phyloP scores from a whole-genome alignment of 2,888 invertebrate species.

The Koerneria pararmatus region DNA sequence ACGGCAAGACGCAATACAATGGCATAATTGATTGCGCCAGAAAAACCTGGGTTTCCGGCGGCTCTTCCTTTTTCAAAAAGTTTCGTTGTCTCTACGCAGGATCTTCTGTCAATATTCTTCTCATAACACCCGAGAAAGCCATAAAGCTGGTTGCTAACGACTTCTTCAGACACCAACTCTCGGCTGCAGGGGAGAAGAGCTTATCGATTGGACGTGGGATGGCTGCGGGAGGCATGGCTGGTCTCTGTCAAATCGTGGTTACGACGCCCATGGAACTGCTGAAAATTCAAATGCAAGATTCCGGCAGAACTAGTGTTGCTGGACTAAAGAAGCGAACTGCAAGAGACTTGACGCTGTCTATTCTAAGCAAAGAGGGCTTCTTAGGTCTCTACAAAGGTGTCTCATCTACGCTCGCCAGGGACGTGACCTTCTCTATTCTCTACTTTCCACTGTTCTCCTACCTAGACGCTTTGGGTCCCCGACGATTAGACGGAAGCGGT shows the following conservation, averaged over 20 bases:
- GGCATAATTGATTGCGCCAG: slow-evolving; percentile 93
- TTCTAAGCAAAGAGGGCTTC: slow-evolving; percentile 81
- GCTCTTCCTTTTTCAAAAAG: slow-evolving; percentile 61
- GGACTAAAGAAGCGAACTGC: slow-evolving; percentile 49
- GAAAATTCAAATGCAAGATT: slow-evolving; percentile 92
- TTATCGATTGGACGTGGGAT: slow-evolving; percentile 71
- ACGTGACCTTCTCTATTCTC: slow-evolving; percentile 89
- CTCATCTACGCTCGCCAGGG: slow-evolving; percentile 84
- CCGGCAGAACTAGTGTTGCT: slow-evolving; percentile 32
- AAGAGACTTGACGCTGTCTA: slow-evolving; percentile 60
- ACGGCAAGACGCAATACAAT: slow-evolving; percentile 83
- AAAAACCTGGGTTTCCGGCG: slow-evolving; percentile 86
- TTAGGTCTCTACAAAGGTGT: slow-evolving; percentile 85
- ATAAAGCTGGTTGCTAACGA: slow-evolving; percentile 97
- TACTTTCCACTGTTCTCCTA: slow-evolving; percentile 97
- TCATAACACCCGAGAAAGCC: slow-evolving; percentile 97
- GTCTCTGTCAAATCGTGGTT: slow-evolving; percentile 90
- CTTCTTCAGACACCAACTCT: slow-evolving; percentile 78
- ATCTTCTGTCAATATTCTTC: slow-evolving; percentile 91
- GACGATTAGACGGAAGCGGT: slow-evolving; percentile 62
- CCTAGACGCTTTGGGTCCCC: slow-evolving; percentile 72
- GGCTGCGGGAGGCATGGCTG: slow-evolving; percentile 88
- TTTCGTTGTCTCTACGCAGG: slow-evolving; percentile 66
- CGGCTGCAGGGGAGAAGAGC: slow-evolving; percentile 49
- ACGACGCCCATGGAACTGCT: slow-evolving; percentile 98